Evolutionary conservation across 2,888 invertebrate species (phyloP).

Genomic region (Tachina grossa): DNA sequence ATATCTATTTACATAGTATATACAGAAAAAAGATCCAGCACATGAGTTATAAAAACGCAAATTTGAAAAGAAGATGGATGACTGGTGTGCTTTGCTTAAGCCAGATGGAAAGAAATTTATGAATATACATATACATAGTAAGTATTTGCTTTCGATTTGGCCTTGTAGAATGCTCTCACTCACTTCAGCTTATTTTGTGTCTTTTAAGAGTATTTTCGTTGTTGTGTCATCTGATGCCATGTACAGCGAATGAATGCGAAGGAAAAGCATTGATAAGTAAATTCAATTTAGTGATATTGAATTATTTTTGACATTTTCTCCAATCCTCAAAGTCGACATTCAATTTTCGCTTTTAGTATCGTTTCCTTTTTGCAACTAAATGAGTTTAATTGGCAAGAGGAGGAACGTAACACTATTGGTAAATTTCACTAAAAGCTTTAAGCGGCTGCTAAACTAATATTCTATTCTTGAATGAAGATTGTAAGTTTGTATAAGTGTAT

Average conservation of each 20-base stretch:
- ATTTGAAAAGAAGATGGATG: conserved; percentile 18
- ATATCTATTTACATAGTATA: background rate
- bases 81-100: too few species aligned
- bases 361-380: conserved; percentile 47
- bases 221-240: conserved; percentile 30
- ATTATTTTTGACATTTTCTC: conserved; percentile 64
- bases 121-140: background rate
- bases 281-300: conserved; percentile 62
- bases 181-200: background rate
- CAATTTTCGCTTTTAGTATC: conserved; percentile 55
- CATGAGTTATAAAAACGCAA: conserved; percentile 50
- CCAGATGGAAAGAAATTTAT: background rate
- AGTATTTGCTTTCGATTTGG: background rate
- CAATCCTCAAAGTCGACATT: conserved; percentile 51
- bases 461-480: conserved; percentile 8
- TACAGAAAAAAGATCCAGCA: background rate
- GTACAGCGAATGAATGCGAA: conserved; percentile 12
- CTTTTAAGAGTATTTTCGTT: conserved; percentile 36
- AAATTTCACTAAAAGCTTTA: conserved; percentile 2
- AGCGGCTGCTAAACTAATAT: background rate
- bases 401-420: conserved; percentile 9
- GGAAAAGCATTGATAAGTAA: conserved; percentile 53
- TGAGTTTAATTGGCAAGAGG: conserved; percentile 47
- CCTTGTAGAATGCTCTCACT: background rate
- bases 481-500: background rate